Base-by-base conservation (phyloP, 1,140 invertebrate species). In the Drosophila pachea region DNA sequence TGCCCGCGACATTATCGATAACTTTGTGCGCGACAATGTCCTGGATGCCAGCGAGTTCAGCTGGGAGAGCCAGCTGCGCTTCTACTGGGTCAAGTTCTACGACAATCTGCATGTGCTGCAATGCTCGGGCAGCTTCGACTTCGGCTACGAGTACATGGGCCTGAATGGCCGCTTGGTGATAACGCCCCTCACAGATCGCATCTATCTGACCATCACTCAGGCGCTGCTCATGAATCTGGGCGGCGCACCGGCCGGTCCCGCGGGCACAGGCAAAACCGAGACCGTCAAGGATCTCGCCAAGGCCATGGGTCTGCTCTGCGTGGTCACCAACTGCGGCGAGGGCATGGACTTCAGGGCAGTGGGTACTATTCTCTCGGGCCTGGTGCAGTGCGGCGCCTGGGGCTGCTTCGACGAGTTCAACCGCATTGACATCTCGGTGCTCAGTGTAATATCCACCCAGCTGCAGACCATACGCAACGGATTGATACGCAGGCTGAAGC, bases 131-230 rank as follows among this genome's bases (percentile, higher is more conserved):
- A 89, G 90, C 29, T 97, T 98, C 87, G 94, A 96, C 60, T 98
- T 97, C 84, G 96, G 96, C 11, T 98, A 97, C 79, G 97, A 98
- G 87, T 98, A 97, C 82, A 97, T 97, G 96, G 97, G 97, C 0
- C 90, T 97, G 0, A 97, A 97, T 90, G 96, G 95, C 2, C 92
- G 96, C 63, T 90, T 98, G 43, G 96, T 98, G 2, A 95, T 98
- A 12, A 98, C 97, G 1, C 96, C 97, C 4, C 90, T 98, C 4
- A 98, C 97, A 2, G 97, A 98, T 89, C 91, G 96, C 65, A 97
- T 97, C 73, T 97, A 97, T 89, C 91, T 98, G 5, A 97, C 96
- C 0, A 94, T 98, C 8, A 98, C 97, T 0, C 96, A 97, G 90
- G 96, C 96, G 0, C 90, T 98, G 11, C 94, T 95, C 1, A 96